Conservation (phyloP, 2,113 vertebrate species). For the Geothlypis trichas region DNA sequence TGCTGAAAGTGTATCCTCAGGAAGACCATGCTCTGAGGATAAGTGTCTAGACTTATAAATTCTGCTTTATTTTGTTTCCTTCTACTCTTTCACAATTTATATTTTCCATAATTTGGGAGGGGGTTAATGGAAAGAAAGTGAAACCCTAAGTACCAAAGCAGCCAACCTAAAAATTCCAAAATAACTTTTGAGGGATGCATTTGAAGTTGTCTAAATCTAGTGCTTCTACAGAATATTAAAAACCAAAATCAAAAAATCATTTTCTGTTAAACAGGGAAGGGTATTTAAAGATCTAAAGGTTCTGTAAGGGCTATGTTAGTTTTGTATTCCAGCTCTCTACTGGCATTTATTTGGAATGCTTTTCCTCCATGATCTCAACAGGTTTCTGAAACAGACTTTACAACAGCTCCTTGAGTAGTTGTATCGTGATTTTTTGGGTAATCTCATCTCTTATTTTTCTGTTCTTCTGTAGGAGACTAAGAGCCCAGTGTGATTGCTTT, state of each 20-base stretch:
- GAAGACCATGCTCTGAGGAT: background rate
- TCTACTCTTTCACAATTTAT: background rate
- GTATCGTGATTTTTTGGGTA: background rate
- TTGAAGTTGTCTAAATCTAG: background rate
- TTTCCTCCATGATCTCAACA: background rate
- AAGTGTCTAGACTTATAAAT: background rate
- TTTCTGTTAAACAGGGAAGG: background rate
- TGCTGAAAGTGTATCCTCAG: background rate
- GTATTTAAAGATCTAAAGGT: background rate
- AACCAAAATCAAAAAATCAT: background rate
- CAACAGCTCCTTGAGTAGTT: background rate
- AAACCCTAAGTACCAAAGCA: background rate
- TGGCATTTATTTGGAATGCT: background rate
- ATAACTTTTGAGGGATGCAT: background rate
- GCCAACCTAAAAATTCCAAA: background rate
- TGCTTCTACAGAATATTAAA: background rate
- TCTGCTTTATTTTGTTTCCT: background rate
- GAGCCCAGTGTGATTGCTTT: background rate
- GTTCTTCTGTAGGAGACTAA: background rate
- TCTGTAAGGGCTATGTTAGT: background rate
- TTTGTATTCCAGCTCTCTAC: background rate
- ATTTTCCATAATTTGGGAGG: background rate
- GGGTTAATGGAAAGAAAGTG: background rate
- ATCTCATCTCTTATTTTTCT: background rate
- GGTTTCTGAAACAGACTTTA: background rate